A percentile compares a stretch with the other conserved stretches of the same genome.
These are phyloP conservation scores for Leuciscus idus DNA, from an alignment of 2,113 vertebrate genomes.

Conservation along the genomic window DNA sequence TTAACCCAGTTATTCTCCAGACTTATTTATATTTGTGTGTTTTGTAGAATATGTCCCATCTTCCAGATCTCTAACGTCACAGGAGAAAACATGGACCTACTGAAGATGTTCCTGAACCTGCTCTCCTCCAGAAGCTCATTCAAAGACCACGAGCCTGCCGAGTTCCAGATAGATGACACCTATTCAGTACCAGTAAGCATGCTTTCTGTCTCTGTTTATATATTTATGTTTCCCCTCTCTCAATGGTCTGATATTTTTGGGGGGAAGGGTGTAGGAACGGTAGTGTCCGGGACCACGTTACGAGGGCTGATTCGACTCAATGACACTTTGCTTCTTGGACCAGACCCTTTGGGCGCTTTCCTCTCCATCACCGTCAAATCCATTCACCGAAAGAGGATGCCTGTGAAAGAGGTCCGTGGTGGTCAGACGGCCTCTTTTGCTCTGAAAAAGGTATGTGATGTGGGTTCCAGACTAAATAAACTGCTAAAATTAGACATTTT, in stretches of 20 bases:
- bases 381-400: conserved; percentile 98
- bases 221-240: background rate
- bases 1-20: background rate
- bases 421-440: conserved; percentile 98
- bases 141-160: conserved; percentile 93
- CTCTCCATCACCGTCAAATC: conserved; percentile 95
- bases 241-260: conserved; percentile 26
- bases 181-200: conserved; percentile 94
- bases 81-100: conserved; percentile 93
- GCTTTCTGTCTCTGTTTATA: background rate
- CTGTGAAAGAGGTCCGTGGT: conserved; percentile 94
- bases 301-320: conserved; percentile 95
- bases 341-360: conserved; percentile 94
- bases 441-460: conserved; percentile 87
- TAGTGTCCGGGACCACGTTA: conserved; percentile 95
- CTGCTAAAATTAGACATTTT: background rate
- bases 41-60: conserved; percentile 94
- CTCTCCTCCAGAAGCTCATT: conserved; percentile 95
- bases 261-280: conserved; percentile 92
- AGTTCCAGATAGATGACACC: conserved; percentile 98
- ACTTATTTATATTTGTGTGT: conserved; percentile 13
- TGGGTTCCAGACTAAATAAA: background rate
- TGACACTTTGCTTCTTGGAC: conserved; percentile 92
- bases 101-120: conserved; percentile 99
- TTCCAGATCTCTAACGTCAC: conserved; percentile 99